Conservation (phyloP, 2,888 invertebrate species). For the Selenia dentaria region DNA sequence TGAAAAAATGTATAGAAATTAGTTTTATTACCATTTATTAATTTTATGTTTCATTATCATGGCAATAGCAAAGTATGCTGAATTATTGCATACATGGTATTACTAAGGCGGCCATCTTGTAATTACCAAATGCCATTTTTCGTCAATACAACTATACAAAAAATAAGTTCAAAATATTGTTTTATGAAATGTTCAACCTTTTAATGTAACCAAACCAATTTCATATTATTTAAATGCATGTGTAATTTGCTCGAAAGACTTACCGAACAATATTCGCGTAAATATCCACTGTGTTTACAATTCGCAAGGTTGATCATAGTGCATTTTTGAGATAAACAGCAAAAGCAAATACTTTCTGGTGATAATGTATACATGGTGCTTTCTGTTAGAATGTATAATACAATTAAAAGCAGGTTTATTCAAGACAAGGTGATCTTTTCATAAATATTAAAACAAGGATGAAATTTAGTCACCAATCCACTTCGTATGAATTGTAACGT, state of each 20-base stretch:
- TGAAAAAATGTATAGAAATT: not conserved
- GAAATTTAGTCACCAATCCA: slow-evolving; percentile 7
- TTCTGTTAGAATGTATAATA: not conserved
- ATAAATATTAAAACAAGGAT: not conserved
- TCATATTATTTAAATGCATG: no score
- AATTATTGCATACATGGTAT: no score
- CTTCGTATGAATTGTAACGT: slow-evolving; percentile 11
- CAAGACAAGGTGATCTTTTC: slow-evolving; percentile 8
- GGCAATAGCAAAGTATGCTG: no score
- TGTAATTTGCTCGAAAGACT: slow-evolving; percentile 9
- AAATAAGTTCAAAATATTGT: not conserved
- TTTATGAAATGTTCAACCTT: no score
- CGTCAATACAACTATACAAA: slow-evolving; percentile 12
- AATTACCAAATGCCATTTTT: slow-evolving; percentile 35
- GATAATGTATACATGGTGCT: not conserved
- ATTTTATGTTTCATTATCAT: no score
- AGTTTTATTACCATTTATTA: no score
- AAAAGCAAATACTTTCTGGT: slow-evolving; percentile 41
- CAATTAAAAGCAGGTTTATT: slow-evolving; percentile 11
- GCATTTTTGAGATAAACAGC: slow-evolving; percentile 48
- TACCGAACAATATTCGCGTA: slow-evolving; percentile 51
- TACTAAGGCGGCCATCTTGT: slow-evolving; percentile 42
- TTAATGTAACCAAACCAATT: no score
- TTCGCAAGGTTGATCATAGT: slow-evolving; percentile 41
- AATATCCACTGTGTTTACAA: slow-evolving; percentile 54